phyloP scores from a whole-genome alignment of 2,888 invertebrate genomes.

The Hoplodrina blanda region DNA sequence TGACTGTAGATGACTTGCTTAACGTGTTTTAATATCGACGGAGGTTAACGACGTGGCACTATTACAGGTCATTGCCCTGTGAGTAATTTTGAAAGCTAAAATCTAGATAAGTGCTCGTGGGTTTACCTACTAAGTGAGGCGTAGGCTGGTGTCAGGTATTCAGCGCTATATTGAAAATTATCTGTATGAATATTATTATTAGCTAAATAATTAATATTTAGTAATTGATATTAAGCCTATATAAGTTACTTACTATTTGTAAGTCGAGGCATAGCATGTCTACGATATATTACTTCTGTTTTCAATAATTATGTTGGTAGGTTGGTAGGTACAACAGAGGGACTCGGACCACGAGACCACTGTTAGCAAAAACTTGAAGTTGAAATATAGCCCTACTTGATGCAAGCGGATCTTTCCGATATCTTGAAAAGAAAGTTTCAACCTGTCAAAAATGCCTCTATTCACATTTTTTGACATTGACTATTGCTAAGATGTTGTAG shows the following conservation, averaged over 20 bases:
- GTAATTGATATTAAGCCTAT: background rate
- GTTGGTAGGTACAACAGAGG: too few species aligned
- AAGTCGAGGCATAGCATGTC: background rate
- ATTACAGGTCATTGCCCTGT: constrained; percentile 15
- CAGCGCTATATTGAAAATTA: background rate
- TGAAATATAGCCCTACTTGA: too few species aligned
- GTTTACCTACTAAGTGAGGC: background rate
- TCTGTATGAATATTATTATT: background rate
- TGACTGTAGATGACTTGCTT: constrained; percentile 45
- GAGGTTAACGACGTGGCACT: constrained; percentile 24
- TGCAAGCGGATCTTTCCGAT: too few species aligned
- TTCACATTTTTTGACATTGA: too few species aligned
- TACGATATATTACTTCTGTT: too few species aligned
- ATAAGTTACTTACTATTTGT: background rate
- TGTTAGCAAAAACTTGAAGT: too few species aligned
- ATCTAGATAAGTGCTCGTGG: background rate
- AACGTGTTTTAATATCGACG: constrained; percentile 35
- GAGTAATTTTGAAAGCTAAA: constrained; percentile 14
- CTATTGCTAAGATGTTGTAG: too few species aligned
- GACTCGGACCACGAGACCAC: too few species aligned
- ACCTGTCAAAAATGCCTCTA: too few species aligned
- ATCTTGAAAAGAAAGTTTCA: too few species aligned
- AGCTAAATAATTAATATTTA: constrained; percentile 6
- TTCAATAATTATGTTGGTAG: too few species aligned
- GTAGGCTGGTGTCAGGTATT: background rate